Base-by-base conservation (phyloP, 2,113 vertebrate genomes). In the Corydoras sp. region DNA sequence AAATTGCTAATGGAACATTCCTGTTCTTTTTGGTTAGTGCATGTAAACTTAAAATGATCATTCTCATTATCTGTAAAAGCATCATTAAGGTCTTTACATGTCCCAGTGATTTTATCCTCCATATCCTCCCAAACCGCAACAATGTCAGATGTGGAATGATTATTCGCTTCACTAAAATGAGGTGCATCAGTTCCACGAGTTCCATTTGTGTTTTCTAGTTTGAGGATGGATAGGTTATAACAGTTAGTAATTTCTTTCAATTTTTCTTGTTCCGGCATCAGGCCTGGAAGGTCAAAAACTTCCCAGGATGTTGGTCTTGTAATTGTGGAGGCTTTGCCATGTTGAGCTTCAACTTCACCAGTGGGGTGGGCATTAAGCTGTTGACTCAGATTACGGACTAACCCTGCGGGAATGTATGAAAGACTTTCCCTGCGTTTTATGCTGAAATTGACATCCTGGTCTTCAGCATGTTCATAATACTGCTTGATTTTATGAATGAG, bases 391-490 rank as follows among this genome's bases (percentile, higher is more conserved):
- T 91, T 93, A 6, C 90, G 89, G 29, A 98, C 95, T 61, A 97
- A 81, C n/a, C 96, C 96, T 4, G 93, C 89, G 48, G 96, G 96
- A 72, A 98, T 98, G 56, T 94, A 96, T 48, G 93, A 94, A 31
- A 98, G 90, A 77, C 96, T 98, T 82, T 98, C 96, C 0, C 95
- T 84, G 75, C 95, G 94, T 70, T 89, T 91, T 77, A 98, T 83
- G 10, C 93, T 92, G 3, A 97, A 94, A 80, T 83, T 69, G 0
- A 86, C 89, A 0, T 98, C 95, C 0, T 88, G 90, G 70, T 95
- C 31, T 77, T 96, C 96, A 0, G 95, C 95, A 0, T 92, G 81
- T 62, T 94, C 93, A 0, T 98, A 98, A 82, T 98, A 98, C 62
- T 66, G 92, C 79, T 88, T 91, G 81, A 98, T 95, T 84, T 91